Evolutionary conservation across 2,797 vertebrate genomes (phyloP).

Genomic region (Falco naumanni): DNA sequence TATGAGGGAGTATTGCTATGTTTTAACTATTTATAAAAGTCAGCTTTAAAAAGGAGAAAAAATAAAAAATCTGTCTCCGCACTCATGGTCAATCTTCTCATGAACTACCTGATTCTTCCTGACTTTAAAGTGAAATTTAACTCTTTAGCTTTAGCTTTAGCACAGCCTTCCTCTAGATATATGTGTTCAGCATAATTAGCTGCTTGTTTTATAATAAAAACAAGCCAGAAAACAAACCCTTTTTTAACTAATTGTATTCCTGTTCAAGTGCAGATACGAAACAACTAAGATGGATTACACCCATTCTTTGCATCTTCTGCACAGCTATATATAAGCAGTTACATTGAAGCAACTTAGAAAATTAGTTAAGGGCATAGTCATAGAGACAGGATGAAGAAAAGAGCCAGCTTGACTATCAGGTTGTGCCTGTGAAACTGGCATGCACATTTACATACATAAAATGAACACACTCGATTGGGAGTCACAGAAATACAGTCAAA

Average conservation of each 20-base stretch:
- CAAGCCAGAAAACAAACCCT: too few relatives aligned
- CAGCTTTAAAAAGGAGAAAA: background rate
- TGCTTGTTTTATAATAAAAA: background rate
- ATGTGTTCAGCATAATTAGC: background rate
- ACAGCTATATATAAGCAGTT: background rate
- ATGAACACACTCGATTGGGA: background rate
- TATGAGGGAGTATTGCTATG: background rate
- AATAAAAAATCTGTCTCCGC: background rate
- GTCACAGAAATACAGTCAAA: slow-evolving; percentile 32
- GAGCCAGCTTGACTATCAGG: background rate
- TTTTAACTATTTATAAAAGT: background rate
- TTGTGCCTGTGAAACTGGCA: background rate
- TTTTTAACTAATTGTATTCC: background rate
- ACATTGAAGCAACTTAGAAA: background rate
- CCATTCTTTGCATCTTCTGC: background rate
- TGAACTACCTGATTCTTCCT: background rate
- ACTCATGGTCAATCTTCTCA: background rate
- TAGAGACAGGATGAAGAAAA: background rate
- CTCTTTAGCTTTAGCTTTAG: background rate
- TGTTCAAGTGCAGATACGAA: background rate
- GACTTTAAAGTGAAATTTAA: background rate
- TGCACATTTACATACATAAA: background rate
- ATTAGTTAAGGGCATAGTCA: background rate
- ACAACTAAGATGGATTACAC: background rate
- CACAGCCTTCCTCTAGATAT: background rate